Evolutionary conservation across 2,113 vertebrate species (phyloP), one percentile per base, ranked within the genome.

Genomic region (Corythoichthys intestinalis): DNA sequence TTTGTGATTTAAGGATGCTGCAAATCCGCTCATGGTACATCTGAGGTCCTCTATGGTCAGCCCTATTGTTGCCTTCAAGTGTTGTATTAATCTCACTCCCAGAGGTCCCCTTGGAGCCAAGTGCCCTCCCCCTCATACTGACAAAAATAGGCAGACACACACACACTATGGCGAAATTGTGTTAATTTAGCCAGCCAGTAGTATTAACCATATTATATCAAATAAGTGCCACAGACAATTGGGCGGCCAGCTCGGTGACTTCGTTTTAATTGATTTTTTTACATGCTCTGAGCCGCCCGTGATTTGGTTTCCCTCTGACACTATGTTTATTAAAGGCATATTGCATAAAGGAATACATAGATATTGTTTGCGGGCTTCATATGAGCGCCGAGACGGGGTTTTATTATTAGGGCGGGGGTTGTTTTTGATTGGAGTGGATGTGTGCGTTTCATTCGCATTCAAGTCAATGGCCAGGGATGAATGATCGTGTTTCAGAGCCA

Each of bases 251-350:
- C 90, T 83, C 90, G 10, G 90, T 95, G 94, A 95, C 94, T 96
- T 94, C 90, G 90, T 96, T 96, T 98, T 96, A 95, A 95, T 98
- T 95, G 94, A 95, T 96, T 95, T 95, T 93, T 93, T 93, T 90
- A 87, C 90, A 79, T 89, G 92, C 91, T 93, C 93, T 90, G 72
- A 87, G 90, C 91, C 86, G 84, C 81, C 85, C 88, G 86, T 94
- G 92, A 95, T 94, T 94, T 93, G 84, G 92, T 95, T 94, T 94
- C 91, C 86, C 92, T 93, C 78, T 94, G 95, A 94, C 92, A 93
- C 89, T 91, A 91, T 92, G 90, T 94, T 96, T 95, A 95, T 96
- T 96, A 96, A 95, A 94, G 89, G 88, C 85, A 91, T 89, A 89
- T 91, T 91, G 88, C 90, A 91, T 90, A 86, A 87, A 92, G 91